Conservation (phyloP, 2,888 invertebrate species). For the Drosophila pegasa region DNA sequence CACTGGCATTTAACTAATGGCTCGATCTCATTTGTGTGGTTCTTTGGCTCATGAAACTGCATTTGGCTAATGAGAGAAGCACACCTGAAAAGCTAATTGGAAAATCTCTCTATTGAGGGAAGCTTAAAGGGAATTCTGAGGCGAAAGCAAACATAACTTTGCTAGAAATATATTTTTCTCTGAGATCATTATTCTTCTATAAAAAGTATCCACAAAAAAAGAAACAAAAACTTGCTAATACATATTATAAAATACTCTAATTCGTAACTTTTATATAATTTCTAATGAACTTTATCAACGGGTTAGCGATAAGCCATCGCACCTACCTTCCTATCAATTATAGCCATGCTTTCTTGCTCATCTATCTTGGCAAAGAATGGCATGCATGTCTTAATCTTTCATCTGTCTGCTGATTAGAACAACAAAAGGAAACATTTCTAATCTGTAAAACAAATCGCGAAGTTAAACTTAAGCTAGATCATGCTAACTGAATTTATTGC, state of each 20-base stretch:
- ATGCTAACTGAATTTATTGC: neutral
- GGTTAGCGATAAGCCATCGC: neutral
- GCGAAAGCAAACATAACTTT: neutral
- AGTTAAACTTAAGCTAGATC: neutral
- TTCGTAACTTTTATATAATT: neutral
- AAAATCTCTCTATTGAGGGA: conserved; percentile 12
- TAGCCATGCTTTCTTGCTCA: no score
- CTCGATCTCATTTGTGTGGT: conserved; percentile 28
- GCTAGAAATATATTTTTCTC: no score
- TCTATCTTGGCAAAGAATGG: neutral
- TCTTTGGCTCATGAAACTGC: conserved; percentile 7
- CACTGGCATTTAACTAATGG: conserved; percentile 49
- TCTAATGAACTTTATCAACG: neutral
- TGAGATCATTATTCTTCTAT: no score
- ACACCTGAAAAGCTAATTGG: conserved; percentile 28
- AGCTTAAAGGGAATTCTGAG: neutral
- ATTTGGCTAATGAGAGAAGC: conserved; percentile 20
- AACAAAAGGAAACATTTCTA: neutral
- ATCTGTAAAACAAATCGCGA: conserved; percentile 1
- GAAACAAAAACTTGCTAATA: neutral
- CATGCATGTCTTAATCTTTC: neutral
- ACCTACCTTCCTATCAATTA: neutral
- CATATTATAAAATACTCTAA: neutral
- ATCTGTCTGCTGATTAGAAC: conserved; percentile 1
- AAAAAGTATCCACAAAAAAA: no score